phyloP scores from a whole-genome alignment of 2,797 vertebrate genomes.

The Pseudochirops corinnae region DNA sequence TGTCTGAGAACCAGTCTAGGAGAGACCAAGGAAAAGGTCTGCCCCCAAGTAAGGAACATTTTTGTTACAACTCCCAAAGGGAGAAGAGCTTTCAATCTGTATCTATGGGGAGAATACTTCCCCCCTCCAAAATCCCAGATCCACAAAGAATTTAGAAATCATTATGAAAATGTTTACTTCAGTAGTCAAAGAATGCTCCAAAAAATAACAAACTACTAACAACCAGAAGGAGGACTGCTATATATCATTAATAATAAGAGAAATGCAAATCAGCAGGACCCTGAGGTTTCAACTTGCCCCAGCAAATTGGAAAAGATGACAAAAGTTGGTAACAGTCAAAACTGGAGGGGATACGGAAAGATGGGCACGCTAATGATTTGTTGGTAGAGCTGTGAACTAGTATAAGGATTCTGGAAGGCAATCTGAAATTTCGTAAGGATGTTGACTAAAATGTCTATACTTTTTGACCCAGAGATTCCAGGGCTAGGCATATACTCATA shows the following conservation, averaged over 20 bases:
- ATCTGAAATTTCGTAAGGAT: background rate
- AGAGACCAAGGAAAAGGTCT: background rate
- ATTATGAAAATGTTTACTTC: background rate
- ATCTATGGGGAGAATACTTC: background rate
- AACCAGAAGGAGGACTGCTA: background rate
- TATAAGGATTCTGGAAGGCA: background rate
- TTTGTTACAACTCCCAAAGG: background rate
- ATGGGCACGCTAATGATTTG: background rate
- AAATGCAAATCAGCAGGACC: background rate
- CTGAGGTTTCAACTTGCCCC: background rate
- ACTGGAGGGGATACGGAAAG: background rate
- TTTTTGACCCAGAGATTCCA: background rate
- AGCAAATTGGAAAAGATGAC: background rate
- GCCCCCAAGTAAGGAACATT: background rate
- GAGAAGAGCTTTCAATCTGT: background rate
- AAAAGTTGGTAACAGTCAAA: background rate
- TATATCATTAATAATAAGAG: background rate
- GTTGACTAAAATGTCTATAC: background rate
- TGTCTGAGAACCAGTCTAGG: background rate
- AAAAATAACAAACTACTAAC: background rate
- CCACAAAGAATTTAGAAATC: background rate
- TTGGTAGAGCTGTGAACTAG: background rate
- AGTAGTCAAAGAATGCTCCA: background rate
- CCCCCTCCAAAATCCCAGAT: background rate
- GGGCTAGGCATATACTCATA: background rate